phyloP scores from a whole-genome alignment of 1,140 invertebrate genomes.

The Drosophila rhopaloa region DNA sequence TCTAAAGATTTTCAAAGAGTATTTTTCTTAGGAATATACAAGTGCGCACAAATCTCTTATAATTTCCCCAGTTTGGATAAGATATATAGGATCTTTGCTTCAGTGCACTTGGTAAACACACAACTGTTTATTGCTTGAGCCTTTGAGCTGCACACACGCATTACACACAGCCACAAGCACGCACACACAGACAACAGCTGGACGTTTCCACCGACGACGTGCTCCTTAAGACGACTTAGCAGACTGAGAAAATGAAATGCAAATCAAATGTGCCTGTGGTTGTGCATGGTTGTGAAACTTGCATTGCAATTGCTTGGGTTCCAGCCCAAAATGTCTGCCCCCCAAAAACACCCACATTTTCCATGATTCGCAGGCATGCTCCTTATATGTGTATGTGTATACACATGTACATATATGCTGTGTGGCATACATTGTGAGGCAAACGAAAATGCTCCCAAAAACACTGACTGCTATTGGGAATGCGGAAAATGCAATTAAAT shows the following conservation, averaged over 20 bases:
- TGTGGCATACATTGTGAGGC: constrained; percentile 22
- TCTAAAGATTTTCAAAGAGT: too few relatives aligned
- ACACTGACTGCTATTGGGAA: constrained; percentile 39
- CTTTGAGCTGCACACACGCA: constrained; percentile 61
- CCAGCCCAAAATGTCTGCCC: neutral
- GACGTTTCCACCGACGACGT: constrained; percentile 25
- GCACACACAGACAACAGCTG: constrained; percentile 22
- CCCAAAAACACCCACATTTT: constrained; percentile 11
- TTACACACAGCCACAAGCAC: constrained; percentile 15
- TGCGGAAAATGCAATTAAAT: constrained; percentile 53
- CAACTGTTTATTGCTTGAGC: constrained; percentile 34
- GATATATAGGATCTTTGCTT: neutral
- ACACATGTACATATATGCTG: neutral
- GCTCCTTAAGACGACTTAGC: constrained; percentile 51
- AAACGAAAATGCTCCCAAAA: constrained; percentile 40
- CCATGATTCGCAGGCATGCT: constrained; percentile 8
- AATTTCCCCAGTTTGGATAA: neutral
- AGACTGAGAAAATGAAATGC: constrained; percentile 64
- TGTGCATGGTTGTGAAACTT: constrained; percentile 26
- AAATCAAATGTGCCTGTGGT: constrained; percentile 63
- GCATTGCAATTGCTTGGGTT: constrained; percentile 22
- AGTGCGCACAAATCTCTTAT: too few relatives aligned
- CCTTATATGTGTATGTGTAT: neutral
- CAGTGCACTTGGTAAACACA: constrained; percentile 12
- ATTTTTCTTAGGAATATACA: too few relatives aligned